Evolutionary conservation across 2,113 vertebrate genomes (phyloP).

Genomic region (Phyllostomus hastatus): DNA sequence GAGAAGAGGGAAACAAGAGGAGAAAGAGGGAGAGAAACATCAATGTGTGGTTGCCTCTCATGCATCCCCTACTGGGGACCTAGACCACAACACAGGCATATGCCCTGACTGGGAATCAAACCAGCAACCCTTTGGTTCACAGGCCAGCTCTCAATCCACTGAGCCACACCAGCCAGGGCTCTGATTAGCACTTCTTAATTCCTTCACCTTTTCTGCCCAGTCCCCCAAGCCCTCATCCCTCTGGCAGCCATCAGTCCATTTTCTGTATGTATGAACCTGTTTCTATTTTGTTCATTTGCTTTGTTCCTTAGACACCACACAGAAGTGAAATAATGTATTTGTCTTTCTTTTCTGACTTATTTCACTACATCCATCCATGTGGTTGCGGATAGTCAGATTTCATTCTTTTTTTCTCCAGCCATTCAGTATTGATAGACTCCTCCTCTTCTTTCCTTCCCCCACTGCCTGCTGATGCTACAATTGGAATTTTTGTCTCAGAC

Average conservation of each 20-base stretch:
- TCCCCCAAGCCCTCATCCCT: neutral
- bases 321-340: neutral
- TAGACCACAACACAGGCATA: too few relatives aligned
- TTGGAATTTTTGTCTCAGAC: neutral
- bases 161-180: too few relatives aligned
- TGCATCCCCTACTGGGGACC: too few relatives aligned
- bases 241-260: neutral
- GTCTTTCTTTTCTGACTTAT: neutral
- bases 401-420: neutral
- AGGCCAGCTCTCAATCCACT: too few relatives aligned
- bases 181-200: neutral
- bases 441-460: neutral
- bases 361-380: neutral
- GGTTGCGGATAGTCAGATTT: neutral
- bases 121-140: too few relatives aligned
- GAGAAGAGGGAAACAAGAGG: too few relatives aligned
- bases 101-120: too few relatives aligned
- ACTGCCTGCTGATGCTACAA: neutral
- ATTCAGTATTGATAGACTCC: neutral
- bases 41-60: too few relatives aligned
- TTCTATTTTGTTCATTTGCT: neutral
- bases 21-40: too few relatives aligned
- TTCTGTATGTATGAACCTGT: neutral
- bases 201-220: neutral
- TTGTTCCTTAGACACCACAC: neutral